Percentiles rank a stretch among this genome's conserved stretches.
Evolutionary conservation across 2,113 vertebrate species (phyloP).

Genomic region (Syrrhaptes paradoxus): DNA sequence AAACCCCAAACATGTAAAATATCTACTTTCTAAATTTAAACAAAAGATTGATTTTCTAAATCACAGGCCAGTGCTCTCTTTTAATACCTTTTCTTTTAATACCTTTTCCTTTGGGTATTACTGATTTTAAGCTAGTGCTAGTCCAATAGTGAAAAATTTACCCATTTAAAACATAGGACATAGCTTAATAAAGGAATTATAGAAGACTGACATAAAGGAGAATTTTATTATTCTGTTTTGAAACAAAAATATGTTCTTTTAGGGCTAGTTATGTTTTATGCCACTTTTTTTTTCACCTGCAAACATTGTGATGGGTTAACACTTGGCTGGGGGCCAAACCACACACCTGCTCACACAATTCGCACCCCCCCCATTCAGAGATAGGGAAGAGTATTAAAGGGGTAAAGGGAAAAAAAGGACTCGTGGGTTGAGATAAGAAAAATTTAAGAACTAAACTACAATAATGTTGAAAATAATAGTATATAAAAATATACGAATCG

Average conservation of each 20-base stretch:
- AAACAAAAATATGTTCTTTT: neutral
- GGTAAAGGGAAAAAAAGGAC: too few species aligned
- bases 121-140: neutral
- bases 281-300: neutral
- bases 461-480: too few species aligned
- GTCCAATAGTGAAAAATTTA: neutral
- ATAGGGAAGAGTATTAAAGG: too few species aligned
- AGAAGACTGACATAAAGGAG: neutral
- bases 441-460: too few species aligned
- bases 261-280: neutral
- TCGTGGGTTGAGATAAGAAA: too few species aligned
- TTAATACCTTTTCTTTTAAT: neutral
- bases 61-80: neutral
- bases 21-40: neutral
- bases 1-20: neutral
- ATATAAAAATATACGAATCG: too few species aligned
- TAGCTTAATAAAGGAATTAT: neutral
- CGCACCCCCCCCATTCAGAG: too few species aligned
- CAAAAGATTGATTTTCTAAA: neutral
- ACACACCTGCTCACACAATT: too few species aligned
- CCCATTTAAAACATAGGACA: neutral
- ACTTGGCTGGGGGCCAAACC: too few species aligned
- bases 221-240: neutral
- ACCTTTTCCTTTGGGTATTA: neutral
- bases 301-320: neutral